Conservation (phyloP, 2,888 invertebrate species). For the Napeogenes inachia region DNA sequence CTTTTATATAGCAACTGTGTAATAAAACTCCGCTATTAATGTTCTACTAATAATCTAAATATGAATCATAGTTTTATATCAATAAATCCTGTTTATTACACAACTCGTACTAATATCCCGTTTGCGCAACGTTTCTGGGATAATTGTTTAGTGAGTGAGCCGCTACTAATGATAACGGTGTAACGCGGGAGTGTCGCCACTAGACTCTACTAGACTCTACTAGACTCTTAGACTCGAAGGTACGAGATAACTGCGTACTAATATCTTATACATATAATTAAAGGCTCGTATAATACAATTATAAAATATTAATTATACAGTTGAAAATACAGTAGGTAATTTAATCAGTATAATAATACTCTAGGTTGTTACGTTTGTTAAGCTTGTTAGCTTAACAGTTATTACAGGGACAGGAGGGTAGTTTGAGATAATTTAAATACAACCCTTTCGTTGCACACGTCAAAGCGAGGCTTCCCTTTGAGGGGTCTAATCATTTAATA, state of each 20-base stretch:
- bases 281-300: not conserved
- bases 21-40: too few relatives aligned
- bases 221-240: constrained; percentile 3
- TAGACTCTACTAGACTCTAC: not conserved
- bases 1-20: too few relatives aligned
- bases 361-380: too few relatives aligned
- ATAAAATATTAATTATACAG: not conserved
- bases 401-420: constrained; percentile 8
- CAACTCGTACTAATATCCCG: constrained; percentile 13
- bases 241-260: constrained; percentile 6
- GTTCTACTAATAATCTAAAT: constrained; percentile 15
- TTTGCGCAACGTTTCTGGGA: constrained; percentile 41
- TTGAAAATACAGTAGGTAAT: not conserved
- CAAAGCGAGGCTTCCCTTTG: constrained; percentile 45
- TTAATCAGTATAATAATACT: not conserved
- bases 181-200: constrained; percentile 20
- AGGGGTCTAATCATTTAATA: constrained; percentile 58
- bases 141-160: constrained; percentile 57
- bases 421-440: constrained; percentile 45
- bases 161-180: constrained; percentile 51
- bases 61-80: not conserved
- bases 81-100: constrained; percentile 9
- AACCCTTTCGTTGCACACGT: constrained; percentile 31
- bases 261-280: too few relatives aligned
- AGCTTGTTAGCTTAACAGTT: not conserved